Conservation (phyloP, 2,113 vertebrate genomes). For the Steatornis caripensis region DNA sequence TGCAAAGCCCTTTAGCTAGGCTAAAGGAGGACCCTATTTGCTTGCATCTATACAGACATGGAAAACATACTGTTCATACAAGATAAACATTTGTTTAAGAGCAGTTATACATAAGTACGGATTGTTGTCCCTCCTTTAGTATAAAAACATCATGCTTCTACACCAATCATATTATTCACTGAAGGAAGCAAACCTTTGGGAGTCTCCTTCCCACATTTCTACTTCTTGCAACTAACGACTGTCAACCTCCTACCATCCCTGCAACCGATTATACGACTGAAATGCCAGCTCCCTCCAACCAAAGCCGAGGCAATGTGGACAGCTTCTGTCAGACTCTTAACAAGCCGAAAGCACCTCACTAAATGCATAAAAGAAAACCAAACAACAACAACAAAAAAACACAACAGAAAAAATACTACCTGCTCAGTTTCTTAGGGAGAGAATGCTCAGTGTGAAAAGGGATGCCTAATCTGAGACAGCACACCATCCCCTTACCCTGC, state of each 20-base stretch:
- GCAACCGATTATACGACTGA: rapidly evolving
- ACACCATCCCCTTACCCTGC: neutral
- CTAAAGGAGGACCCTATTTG: neutral
- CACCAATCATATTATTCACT: neutral
- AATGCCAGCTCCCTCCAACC: neutral
- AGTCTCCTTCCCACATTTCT: neutral
- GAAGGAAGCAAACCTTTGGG: neutral
- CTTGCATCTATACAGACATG: neutral
- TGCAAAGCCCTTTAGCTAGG: neutral
- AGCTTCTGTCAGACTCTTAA: neutral
- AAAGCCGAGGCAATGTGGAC: neutral
- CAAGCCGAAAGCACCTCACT: neutral
- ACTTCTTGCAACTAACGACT: neutral
- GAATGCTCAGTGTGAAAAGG: neutral
- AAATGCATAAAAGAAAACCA: neutral
- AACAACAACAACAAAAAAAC: neutral
- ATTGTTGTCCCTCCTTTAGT: neutral
- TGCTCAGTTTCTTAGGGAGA: neutral
- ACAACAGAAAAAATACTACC: neutral
- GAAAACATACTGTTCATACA: neutral
- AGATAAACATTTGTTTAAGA: neutral
- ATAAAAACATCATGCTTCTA: neutral
- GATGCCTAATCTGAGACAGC: neutral
- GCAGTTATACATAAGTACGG: neutral
- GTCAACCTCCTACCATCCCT: neutral